phyloP scores from a whole-genome alignment of 1,140 invertebrate genomes.

The Zaprionus camerounensis region DNA sequence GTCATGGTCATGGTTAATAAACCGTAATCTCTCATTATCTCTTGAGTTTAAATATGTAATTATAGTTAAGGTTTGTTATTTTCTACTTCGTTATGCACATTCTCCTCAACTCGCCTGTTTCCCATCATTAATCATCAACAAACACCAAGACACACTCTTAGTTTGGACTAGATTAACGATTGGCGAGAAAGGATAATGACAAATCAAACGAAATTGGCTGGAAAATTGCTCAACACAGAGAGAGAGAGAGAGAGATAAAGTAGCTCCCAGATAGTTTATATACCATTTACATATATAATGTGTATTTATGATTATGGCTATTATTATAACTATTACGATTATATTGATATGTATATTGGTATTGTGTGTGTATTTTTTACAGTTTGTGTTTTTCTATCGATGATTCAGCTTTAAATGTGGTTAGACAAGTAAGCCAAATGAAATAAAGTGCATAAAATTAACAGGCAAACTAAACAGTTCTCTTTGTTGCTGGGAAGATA shows the following conservation, averaged over 20 bases:
- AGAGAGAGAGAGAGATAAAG: not conserved
- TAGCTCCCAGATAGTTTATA: not conserved
- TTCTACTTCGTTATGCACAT: not conserved
- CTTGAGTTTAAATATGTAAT: conserved; percentile 6
- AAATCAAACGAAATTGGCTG: conserved; percentile 37
- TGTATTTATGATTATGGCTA: conserved; percentile 41
- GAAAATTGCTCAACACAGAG: conserved; percentile 30
- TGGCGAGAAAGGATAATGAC: conserved; percentile 22
- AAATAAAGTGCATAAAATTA: conserved; percentile 77
- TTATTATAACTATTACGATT: conserved; percentile 16
- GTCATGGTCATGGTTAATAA: conserved; percentile 18
- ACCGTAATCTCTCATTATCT: conserved; percentile 33
- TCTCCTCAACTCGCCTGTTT: not conserved
- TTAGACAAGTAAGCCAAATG: conserved; percentile 71
- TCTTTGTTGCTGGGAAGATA: conserved; percentile 39
- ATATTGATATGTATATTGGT: conserved; percentile 61
- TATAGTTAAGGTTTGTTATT: not conserved
- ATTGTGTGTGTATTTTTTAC: conserved; percentile 66
- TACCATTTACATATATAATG: conserved; percentile 22
- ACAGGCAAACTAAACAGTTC: conserved; percentile 26
- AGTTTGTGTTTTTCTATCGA: conserved; percentile 62
- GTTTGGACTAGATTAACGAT: not conserved
- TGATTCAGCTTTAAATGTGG: conserved; percentile 78
- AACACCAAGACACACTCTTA: conserved; percentile 12
- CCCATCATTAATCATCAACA: conserved; percentile 17